These are phyloP conservation scores for Hemiprocne comata DNA, from an alignment of 2,113 vertebrate species.

Conservation along the genomic window DNA sequence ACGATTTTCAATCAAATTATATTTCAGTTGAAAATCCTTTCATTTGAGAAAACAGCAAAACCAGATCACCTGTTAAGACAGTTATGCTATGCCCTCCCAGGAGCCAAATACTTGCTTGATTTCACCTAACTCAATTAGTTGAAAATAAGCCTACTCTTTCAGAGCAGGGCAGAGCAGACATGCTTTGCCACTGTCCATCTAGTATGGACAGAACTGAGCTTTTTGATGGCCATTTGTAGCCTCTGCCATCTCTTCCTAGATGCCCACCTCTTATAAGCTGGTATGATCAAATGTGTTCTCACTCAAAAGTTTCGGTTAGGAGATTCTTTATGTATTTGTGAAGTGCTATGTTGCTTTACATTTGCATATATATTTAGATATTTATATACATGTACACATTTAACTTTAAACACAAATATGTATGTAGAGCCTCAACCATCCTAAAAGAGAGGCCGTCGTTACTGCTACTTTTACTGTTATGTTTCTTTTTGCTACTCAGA, in stretches of 20 bases:
- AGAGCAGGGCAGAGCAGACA: background rate
- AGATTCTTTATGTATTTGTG: background rate
- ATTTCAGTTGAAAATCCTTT: background rate
- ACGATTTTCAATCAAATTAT: background rate
- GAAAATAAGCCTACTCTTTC: background rate
- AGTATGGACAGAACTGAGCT: background rate
- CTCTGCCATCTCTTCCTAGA: background rate
- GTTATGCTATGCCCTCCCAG: background rate
- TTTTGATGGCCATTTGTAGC: background rate
- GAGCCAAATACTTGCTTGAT: background rate
- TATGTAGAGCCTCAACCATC: background rate
- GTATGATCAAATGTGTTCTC: background rate
- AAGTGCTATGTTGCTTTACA: background rate
- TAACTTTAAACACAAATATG: background rate
- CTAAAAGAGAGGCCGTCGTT: background rate
- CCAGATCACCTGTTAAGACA: background rate
- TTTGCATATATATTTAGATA: background rate
- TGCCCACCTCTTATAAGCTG: background rate
- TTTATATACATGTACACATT: background rate
- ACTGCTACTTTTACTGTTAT: background rate
- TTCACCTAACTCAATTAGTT: background rate
- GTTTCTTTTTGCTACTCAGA: background rate
- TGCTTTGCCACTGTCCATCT: background rate
- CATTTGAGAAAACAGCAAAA: background rate
- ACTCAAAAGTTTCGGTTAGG: background rate